A percentile compares a stretch with the other conserved stretches of the same genome.
Evolutionary conservation across 1,140 invertebrate genomes (phyloP).

Genomic region (Pogonomyrmex barbatus): DNA sequence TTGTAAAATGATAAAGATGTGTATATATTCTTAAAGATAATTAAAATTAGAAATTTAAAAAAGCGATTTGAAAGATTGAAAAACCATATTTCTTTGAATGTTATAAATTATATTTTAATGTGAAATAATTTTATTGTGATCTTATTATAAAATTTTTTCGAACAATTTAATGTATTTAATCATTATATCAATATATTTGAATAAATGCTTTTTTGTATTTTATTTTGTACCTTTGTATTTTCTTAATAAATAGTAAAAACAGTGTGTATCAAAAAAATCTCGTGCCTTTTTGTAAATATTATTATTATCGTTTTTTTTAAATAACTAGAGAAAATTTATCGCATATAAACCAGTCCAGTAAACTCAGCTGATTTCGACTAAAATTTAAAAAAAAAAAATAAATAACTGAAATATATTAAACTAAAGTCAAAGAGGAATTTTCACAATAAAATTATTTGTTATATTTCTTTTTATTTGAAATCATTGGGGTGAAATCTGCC

Average conservation of each 20-base stretch:
- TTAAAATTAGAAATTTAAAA: slow-evolving; percentile 19
- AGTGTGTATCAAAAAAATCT: neutral
- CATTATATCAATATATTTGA: neutral
- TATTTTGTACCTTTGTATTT: no score
- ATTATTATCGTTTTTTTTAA: neutral
- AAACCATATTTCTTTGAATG: neutral
- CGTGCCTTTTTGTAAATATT: neutral
- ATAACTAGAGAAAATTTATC: neutral
- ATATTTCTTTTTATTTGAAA: neutral
- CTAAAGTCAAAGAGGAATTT: neutral
- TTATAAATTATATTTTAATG: neutral
- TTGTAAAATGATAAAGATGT: no score
- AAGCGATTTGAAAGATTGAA: neutral
- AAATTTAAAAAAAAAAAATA: neutral
- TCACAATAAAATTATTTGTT: neutral
- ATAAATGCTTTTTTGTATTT: no score
- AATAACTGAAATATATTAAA: neutral
- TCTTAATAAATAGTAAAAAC: neutral
- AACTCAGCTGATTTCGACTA: neutral
- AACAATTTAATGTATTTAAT: neutral
- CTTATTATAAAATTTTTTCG: slow-evolving; percentile 5
- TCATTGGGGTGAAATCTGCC: neutral
- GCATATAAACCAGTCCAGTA: neutral
- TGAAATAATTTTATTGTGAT: neutral
- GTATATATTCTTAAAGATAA: neutral